Base-by-base conservation (phyloP, 1,140 invertebrate species). In the Dufourea novaeangliae region DNA sequence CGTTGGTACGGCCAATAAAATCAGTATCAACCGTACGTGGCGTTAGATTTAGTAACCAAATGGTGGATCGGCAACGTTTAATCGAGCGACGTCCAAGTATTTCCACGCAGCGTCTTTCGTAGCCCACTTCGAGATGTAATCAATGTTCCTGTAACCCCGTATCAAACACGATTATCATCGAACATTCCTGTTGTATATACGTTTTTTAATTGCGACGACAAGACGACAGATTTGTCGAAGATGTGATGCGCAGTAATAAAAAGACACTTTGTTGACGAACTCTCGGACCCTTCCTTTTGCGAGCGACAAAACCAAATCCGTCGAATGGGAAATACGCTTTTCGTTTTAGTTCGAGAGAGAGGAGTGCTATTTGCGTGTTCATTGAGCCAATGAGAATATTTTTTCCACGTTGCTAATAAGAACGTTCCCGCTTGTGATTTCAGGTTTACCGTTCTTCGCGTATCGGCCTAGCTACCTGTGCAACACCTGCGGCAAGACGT, bases 401-500 rank as follows among this genome's bases (percentile, higher is more conserved):
- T 8, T 4, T 7, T 50, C n/a, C 1, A 17, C 46, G 46, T 7
- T 0, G 46, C 46, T 50, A n/a, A 50, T n/a, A n/a, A 7, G 8
- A 0, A 50, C 46, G 46, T n/a, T 50, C 4, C 46, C 20, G 46
- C 20, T 50, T 50, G 0, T 50, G 46, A n/a, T 50, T 50, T 50
- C 46, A 50, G 46, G 46, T 1, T n/a, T 50, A 7, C 46, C 46
- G 46, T 17, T 6, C 20, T n/a, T 50, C 46, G 5, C 3, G 20
- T 50, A 50, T n/a, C 46, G 46, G 46, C 46, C 46, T 0, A 7
- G 46, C 46, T 50, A 50, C 8, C 0, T 50, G 20, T 50, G 46
- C 46, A 50, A 50, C 20, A n/a, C 46, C 8, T 92, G 91, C 59
- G 82, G 82, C n/a, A 89, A 87, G 63, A 52, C 62, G 1, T 94